These are phyloP conservation scores for Polyploca ridens DNA, from an alignment of 2,888 invertebrate genomes.

Conservation along the genomic window DNA sequence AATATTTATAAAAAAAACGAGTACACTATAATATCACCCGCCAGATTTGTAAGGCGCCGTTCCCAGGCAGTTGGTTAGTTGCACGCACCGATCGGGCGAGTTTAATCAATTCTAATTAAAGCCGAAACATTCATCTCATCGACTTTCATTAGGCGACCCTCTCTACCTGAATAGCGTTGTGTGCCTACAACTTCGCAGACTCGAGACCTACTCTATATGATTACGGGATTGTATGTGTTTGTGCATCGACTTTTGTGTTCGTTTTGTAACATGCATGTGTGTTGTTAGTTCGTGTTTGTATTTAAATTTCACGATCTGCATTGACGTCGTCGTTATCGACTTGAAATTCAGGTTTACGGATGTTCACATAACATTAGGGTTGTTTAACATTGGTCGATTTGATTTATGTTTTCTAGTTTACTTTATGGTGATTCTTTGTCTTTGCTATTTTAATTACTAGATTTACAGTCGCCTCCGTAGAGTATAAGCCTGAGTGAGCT, in stretches of 20 bases:
- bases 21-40: neutral
- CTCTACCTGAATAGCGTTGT: slow-evolving; percentile 61
- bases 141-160: slow-evolving; percentile 67
- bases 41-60: neutral
- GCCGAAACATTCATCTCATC: slow-evolving; percentile 68
- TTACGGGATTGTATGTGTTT: slow-evolving; percentile 30
- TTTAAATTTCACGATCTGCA: slow-evolving; percentile 14
- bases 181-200: slow-evolving; percentile 55
- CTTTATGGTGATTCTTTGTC: neutral
- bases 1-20: too few relatives aligned
- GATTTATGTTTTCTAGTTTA: neutral
- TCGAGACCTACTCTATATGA: slow-evolving; percentile 30
- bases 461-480: too few relatives aligned
- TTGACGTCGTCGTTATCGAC: slow-evolving; percentile 16
- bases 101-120: slow-evolving; percentile 70
- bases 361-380: slow-evolving; percentile 4
- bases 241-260: slow-evolving; percentile 34
- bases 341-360: slow-evolving; percentile 10
- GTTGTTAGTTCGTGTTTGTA: slow-evolving; percentile 2
- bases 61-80: neutral
- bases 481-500: too few relatives aligned
- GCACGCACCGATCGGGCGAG: slow-evolving; percentile 44
- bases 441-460: neutral
- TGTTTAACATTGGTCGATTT: neutral
- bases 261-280: slow-evolving; percentile 16